Evolutionary conservation across 2,888 invertebrate genomes (phyloP), one percentile per base, ranked within the genome.

Genomic region (Orthonychiurus folsomi): DNA sequence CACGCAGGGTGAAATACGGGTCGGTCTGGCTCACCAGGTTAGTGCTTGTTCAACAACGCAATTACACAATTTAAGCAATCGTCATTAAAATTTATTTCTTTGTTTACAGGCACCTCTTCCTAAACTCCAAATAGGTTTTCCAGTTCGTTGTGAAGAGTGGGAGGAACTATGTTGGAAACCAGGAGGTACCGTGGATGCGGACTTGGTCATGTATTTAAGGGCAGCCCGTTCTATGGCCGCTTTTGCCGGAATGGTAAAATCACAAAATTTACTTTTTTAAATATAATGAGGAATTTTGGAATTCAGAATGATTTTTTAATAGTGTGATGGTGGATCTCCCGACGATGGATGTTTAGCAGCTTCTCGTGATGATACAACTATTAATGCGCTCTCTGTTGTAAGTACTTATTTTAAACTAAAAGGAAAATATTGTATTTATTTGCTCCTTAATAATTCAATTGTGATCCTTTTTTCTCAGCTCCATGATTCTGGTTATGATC

Each of bases 201-300:
- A 96, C 81, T 85, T 96, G 78, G 86, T 95, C 76, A 95, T 96
- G 94, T 96, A 93, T 82, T 85, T 96, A 78, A 83, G 95, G 75
- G 96, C 95, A 74, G 95, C 94, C 73, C 86, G 95, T 75, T 94
- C 94, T 67, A 94, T 97, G 89, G 95, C 96, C 76, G 95, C 95
- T 65, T 96, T 96, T 81, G 95, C 95, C 70, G 93, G 95, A 74
- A 94, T 96, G 93, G 37, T 37, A 37, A 69, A 18, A 20, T n/a
- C 20, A 48, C n/a, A 47, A 1, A 3, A 20, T 58, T 58, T 53
- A 3, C 21, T 3, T 60, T 60, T 52, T 60, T 24, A 59, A 52
- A 21, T 3, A 47, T 20, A 24, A 24, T 59, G n/a, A 50, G 59
- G 21, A 5, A n/a, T n/a, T n/a, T n/a, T 55, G 23, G 9, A 57